phyloP scores from a whole-genome alignment of 35 echinoderm and acorn worm species.

The Acanthaster planci region DNA sequence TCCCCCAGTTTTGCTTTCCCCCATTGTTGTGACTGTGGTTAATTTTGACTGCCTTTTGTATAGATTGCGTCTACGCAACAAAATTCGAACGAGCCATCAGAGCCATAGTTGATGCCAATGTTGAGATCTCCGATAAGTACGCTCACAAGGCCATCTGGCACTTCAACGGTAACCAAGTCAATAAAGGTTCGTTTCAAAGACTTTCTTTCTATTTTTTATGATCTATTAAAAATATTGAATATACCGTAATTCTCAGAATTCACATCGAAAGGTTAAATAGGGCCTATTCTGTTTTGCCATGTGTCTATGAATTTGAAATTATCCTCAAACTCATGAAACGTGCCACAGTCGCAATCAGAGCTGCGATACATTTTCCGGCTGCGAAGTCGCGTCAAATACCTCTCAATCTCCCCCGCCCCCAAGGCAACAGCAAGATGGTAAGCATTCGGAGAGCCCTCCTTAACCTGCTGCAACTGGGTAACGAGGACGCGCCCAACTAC shows the following conservation, averaged over 20 bases:
- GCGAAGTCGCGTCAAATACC: neutral
- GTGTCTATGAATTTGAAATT: too few relatives aligned
- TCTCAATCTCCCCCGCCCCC: neutral
- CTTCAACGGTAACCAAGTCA: constrained; percentile 33
- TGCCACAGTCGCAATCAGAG: neutral
- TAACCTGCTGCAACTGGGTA: neutral
- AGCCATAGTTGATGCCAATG: neutral
- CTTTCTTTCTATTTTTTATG: too few relatives aligned
- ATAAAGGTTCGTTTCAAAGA: constrained; percentile 27
- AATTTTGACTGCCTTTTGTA: too few relatives aligned
- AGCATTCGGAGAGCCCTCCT: constrained; percentile 7
- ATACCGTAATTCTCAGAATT: neutral
- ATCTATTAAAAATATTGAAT: neutral
- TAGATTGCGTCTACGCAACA: constrained; percentile 21
- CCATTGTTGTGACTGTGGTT: too few relatives aligned
- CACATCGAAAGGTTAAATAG: neutral
- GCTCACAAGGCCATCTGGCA: constrained; percentile 10
- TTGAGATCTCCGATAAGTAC: neutral
- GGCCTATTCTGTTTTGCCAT: neutral
- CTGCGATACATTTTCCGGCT: neutral
- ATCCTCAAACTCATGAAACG: neutral
- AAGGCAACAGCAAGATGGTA: constrained; percentile 27
- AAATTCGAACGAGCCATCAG: constrained; percentile 37
- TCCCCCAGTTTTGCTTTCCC: too few relatives aligned
- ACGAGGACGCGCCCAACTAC: constrained; percentile 23